Conservation (phyloP, 2,888 invertebrate genomes). For the Labia minor region DNA sequence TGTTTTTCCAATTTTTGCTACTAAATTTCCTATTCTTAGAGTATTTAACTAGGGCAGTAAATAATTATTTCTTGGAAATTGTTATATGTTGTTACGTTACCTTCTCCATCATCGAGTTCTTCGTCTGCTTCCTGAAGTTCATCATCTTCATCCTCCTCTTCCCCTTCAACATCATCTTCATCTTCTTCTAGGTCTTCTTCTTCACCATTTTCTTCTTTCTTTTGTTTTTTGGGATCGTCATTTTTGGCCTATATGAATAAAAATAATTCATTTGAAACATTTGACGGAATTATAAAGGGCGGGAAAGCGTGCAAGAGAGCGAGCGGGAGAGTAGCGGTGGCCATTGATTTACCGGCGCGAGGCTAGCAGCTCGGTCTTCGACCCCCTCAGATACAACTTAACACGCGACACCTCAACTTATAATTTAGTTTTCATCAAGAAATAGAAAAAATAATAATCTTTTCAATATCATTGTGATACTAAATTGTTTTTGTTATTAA, state of each 20-base stretch:
- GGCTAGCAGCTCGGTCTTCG: conserved; percentile 14
- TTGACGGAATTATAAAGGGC: background rate
- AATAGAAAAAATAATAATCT: background rate
- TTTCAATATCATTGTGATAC: no score
- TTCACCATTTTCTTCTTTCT: conserved; percentile 66
- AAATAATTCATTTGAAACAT: background rate
- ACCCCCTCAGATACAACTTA: background rate
- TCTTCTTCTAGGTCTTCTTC: conserved; percentile 58
- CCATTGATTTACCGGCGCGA: background rate
- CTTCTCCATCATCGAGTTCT: conserved; percentile 51
- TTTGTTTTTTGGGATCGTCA: conserved; percentile 65
- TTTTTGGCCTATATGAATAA: conserved; percentile 31
- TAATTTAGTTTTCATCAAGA: background rate
- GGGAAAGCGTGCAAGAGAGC: background rate
- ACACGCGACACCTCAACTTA: background rate
- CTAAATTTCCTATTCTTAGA: background rate
- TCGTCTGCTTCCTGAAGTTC: conserved; percentile 51
- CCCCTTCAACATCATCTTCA: conserved; percentile 48
- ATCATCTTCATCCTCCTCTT: conserved; percentile 51
- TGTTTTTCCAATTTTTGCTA: background rate
- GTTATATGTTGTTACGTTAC: conserved; percentile 19
- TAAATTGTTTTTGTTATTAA: background rate
- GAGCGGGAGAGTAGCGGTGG: background rate
- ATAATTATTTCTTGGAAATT: background rate
- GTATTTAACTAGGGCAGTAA: background rate